Percentiles rank a stretch among this genome's conserved stretches.
Evolutionary conservation across 1,140 invertebrate species (phyloP).

Genomic region (Nylanderia fulva): DNA sequence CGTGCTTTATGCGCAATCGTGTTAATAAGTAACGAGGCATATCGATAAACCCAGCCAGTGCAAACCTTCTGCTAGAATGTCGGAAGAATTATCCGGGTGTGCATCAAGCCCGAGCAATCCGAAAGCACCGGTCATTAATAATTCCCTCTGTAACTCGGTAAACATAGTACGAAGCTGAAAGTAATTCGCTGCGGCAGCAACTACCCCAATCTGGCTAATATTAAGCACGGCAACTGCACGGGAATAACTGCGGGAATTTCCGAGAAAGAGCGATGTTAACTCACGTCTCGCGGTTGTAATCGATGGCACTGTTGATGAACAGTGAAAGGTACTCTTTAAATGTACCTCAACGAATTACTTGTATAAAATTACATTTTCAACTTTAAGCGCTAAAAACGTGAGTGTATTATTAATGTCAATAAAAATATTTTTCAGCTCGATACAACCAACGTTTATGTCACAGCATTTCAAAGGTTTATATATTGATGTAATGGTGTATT

Average conservation of each 20-base stretch:
- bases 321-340: background rate
- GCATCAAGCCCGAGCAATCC: constrained; percentile 27
- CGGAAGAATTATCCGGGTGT: constrained; percentile 27
- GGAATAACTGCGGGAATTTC: constrained; percentile 33
- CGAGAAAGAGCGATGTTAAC: constrained; percentile 6
- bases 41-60: constrained; percentile 46
- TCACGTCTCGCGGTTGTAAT: constrained; percentile 42
- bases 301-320: constrained; percentile 41
- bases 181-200: constrained; percentile 61
- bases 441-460: background rate
- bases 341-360: constrained; percentile 13
- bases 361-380: constrained; percentile 3
- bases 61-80: constrained; percentile 26
- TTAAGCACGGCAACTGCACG: constrained; percentile 43
- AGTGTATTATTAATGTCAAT: background rate
- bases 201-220: constrained; percentile 36
- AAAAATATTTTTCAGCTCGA: background rate
- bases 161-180: constrained; percentile 47
- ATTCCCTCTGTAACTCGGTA: constrained; percentile 52
- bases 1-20: constrained; percentile 18
- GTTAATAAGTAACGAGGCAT: constrained; percentile 46
- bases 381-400: background rate
- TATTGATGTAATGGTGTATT: background rate
- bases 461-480: background rate
- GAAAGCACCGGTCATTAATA: constrained; percentile 61